phyloP scores from a whole-genome alignment of 2,888 invertebrate species.

The Drosophila mayaguana region DNA sequence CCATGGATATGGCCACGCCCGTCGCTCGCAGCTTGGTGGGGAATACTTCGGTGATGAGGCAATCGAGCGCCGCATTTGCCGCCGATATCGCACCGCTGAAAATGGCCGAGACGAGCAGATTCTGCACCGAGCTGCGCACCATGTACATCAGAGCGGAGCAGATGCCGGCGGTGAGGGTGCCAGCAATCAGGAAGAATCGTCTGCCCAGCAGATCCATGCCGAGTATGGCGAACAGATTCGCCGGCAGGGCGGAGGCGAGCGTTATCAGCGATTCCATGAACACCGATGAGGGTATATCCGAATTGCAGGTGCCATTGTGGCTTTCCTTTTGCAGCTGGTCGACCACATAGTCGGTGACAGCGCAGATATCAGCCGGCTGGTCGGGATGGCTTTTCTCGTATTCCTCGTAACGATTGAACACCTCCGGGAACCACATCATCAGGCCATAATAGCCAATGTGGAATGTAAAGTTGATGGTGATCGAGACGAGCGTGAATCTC shows the following conservation, averaged over 20 bases:
- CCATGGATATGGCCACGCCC: slow-evolving; percentile 95
- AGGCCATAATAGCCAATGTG: slow-evolving; percentile 98
- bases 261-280: slow-evolving; percentile 95
- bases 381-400: slow-evolving; percentile 89
- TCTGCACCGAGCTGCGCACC: slow-evolving; percentile 93
- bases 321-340: slow-evolving; percentile 87
- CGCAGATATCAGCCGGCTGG: slow-evolving; percentile 89
- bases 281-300: slow-evolving; percentile 91
- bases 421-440: slow-evolving; percentile 99
- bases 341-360: slow-evolving; percentile 92
- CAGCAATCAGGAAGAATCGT: slow-evolving; percentile 91
- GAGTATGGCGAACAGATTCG: slow-evolving; percentile 92
- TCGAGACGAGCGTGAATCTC: slow-evolving; percentile 93
- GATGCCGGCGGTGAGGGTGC: slow-evolving; percentile 93
- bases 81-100: slow-evolving; percentile 95
- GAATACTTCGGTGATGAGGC: slow-evolving; percentile 96
- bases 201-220: slow-evolving; percentile 95
- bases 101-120: slow-evolving; percentile 92
- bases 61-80: slow-evolving; percentile 95
- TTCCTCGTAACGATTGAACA: slow-evolving; percentile 95
- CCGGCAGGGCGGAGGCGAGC: slow-evolving; percentile 93
- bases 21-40: slow-evolving; percentile 96
- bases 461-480: slow-evolving; percentile 96
- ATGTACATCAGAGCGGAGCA: slow-evolving; percentile 94
- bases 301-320: slow-evolving; percentile 87